Percentiles rank a stretch among this genome's conserved stretches.
phyloP scores from a whole-genome alignment of 2,797 vertebrate genomes.

The Mus minutoides region DNA sequence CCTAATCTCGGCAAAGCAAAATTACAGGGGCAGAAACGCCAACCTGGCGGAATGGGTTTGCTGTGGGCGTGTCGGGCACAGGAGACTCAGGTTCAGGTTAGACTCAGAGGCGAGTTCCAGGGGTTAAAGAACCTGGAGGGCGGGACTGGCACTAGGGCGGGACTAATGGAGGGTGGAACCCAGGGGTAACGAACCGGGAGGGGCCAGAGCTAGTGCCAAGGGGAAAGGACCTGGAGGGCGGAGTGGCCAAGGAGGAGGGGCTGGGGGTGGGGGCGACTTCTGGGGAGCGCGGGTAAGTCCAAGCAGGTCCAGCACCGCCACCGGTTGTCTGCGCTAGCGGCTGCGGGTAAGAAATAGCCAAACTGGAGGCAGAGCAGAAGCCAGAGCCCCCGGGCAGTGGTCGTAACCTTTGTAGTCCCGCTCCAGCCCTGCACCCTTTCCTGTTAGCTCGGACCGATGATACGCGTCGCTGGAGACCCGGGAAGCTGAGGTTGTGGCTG shows the following conservation, averaged over 20 bases:
- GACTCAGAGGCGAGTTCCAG: no score
- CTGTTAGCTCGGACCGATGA: not conserved
- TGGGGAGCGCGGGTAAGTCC: not conserved
- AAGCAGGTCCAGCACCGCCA: not conserved
- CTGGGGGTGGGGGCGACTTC: not conserved
- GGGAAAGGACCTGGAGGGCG: not conserved
- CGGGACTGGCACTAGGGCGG: not conserved
- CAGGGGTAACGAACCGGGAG: not conserved
- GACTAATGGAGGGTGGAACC: not conserved
- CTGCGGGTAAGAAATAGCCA: not conserved
- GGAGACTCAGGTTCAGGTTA: not conserved
- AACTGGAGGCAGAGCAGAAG: not conserved
- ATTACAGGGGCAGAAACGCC: not conserved
- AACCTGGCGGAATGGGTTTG: not conserved
- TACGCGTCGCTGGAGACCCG: conserved; percentile 3
- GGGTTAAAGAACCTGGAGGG: not conserved
- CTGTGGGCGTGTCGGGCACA: not conserved
- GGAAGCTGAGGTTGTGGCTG: conserved; percentile 54
- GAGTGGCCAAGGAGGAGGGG: conserved; percentile 8
- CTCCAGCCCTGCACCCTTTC: no score
- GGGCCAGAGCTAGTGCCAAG: not conserved
- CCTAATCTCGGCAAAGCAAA: not conserved
- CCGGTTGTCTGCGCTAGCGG: conserved; percentile 37
- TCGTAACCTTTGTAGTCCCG: not conserved
- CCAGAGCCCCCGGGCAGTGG: not conserved